Base-by-base conservation (phyloP, 2,888 invertebrate genomes). In the Nephrocerus scutellatus region DNA sequence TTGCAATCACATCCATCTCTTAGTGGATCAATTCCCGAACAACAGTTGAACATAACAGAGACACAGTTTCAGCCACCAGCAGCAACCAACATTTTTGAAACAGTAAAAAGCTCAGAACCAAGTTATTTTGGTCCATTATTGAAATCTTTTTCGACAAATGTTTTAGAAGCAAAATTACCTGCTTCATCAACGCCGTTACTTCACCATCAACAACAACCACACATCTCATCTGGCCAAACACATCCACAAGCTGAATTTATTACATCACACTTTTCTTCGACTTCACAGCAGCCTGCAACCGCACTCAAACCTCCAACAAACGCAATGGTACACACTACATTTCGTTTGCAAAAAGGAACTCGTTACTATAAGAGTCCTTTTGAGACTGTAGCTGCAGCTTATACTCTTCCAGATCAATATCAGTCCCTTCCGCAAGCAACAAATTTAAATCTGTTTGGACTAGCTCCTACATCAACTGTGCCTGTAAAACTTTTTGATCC, bases 301-400 rank as follows among this genome's bases (percentile, higher is more conserved):
- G 25, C 36, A 9, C 10, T 20, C 9, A 21, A 23, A 19, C 30
- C 20, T 7, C 43, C 45, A 20, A 25, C 43, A 31, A 24, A 19
- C 20, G 10, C 19, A 9, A 47, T 30, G 3, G 44, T 44, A 7
- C 35, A 41, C 3, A 46, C 50, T 15, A 47, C 42, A 19, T 53
- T 53, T 16, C 44, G 53, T 22, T 39, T 51, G 21, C 49, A 53
- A 22, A 53, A 53, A 29, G 53, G 53, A n/a, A 51, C 50, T 13
- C 44, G 45, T 4, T 37, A 47, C 7, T 53, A 53, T 25, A 46
- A 45, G 29, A 49, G 47, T 18, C 43, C 53, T 3, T 47, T 53
- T 32, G 46, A 38, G 15, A 29, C 18, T 8, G 20, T 24, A 19
- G 7, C 30, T 20, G 6, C 30, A 15, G 26, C n/a, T n/a, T 23